phyloP scores from a whole-genome alignment of 2,113 vertebrate species.

The Baryphthengus martii region DNA sequence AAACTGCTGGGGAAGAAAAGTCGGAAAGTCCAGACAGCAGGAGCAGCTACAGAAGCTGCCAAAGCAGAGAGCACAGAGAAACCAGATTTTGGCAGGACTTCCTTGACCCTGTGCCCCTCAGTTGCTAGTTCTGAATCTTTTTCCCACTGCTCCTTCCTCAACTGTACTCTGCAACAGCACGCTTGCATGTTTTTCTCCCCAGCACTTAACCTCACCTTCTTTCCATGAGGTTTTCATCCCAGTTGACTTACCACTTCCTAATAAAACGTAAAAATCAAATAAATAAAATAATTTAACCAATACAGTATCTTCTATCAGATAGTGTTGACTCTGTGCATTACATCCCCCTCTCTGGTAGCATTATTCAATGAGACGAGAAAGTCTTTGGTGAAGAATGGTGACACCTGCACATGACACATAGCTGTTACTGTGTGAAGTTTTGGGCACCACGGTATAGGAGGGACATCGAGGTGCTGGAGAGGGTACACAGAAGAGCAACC shows the following conservation, averaged over 20 bases:
- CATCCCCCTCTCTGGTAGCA: neutral
- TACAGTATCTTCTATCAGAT: neutral
- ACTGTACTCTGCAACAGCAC: fast-evolving
- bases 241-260: neutral
- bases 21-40: neutral
- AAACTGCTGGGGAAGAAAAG: neutral
- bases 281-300: neutral
- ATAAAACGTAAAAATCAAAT: neutral
- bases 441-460: no score
- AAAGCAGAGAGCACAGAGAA: neutral
- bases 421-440: no score
- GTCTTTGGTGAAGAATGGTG: neutral
- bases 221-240: neutral
- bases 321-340: neutral
- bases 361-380: neutral
- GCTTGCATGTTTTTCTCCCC: neutral
- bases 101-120: neutral
- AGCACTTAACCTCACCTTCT: neutral
- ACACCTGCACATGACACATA: neutral
- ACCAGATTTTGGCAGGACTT: neutral
- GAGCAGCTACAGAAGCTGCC: neutral
- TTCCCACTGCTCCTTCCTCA: neutral
- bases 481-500: no score
- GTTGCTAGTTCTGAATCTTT: neutral
- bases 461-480: no score